Conservation (phyloP, 1,140 invertebrate genomes). For the Berghia stephanieae region DNA sequence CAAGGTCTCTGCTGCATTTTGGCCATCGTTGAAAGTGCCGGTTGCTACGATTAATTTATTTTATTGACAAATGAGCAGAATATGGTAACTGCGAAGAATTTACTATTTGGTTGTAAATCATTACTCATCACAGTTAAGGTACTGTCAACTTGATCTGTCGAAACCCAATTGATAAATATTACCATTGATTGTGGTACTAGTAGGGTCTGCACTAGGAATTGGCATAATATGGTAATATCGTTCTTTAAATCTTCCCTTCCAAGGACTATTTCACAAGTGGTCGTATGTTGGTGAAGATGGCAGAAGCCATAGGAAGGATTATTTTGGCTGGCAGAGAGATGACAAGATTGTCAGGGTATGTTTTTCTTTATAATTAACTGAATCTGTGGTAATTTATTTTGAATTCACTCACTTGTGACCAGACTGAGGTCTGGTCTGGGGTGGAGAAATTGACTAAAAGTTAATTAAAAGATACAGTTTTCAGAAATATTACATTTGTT, state of each 20-base stretch:
- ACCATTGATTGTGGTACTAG: too few species aligned
- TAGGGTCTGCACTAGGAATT: neutral
- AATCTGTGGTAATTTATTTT: neutral
- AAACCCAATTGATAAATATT: too few species aligned
- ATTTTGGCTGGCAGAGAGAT: slow-evolving; percentile 93
- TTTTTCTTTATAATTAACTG: neutral
- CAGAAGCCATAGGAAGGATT: slow-evolving; percentile 93
- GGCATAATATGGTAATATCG: neutral
- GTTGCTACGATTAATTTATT: too few species aligned
- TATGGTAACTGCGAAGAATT: too few species aligned
- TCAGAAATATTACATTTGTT: neutral
- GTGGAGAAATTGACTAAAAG: neutral
- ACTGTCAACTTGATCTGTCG: too few species aligned
- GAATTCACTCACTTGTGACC: too few species aligned
- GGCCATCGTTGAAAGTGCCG: too few species aligned
- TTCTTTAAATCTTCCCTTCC: slow-evolving; percentile 62
- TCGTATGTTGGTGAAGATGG: slow-evolving; percentile 95
- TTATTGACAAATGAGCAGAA: too few species aligned
- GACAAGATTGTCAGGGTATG: slow-evolving; percentile 85
- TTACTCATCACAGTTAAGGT: too few species aligned
- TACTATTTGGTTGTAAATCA: too few species aligned
- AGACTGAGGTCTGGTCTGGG: neutral
- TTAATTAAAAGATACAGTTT: neutral
- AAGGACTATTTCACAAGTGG: slow-evolving; percentile 95
- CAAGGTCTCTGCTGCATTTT: too few species aligned